phyloP scores from a whole-genome alignment of 2,797 vertebrate genomes.

The Rhynchotus rufescens region DNA sequence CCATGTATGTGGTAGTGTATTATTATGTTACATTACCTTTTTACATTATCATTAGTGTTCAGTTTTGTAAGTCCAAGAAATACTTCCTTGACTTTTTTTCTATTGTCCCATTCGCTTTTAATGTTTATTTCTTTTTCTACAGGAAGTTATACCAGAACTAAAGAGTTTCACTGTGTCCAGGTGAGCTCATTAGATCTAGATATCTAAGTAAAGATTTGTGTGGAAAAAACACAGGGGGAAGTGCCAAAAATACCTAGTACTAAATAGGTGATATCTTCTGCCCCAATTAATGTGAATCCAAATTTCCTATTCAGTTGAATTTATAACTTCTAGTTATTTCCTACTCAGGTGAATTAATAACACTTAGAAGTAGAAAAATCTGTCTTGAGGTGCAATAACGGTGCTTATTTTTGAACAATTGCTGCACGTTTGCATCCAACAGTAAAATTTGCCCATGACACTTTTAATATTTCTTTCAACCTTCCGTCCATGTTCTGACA shows the following conservation, averaged over 20 bases:
- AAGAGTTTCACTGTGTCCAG: not conserved
- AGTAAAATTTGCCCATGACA: not conserved
- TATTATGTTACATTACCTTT: not conserved
- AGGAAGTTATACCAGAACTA: not conserved
- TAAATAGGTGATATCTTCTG: not conserved
- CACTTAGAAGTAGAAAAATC: not conserved
- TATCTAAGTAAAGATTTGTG: not conserved
- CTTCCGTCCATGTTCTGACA: not conserved
- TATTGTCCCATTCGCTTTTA: not conserved
- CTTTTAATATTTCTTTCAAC: not conserved
- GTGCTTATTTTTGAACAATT: not conserved
- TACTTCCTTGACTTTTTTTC: not conserved
- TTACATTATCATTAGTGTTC: not conserved
- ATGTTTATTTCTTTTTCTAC: slow-evolving; percentile 13
- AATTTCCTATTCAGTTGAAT: not conserved
- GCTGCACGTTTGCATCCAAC: not conserved
- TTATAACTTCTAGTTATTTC: not conserved
- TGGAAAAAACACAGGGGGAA: not conserved
- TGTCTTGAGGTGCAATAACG: not conserved
- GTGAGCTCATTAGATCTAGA: not conserved
- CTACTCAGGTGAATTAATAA: not conserved
- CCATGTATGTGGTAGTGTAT: not conserved
- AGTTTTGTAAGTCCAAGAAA: not conserved
- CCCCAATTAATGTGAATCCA: not conserved
- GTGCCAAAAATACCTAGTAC: not conserved